Evolutionary conservation across 2,888 invertebrate species (phyloP), one percentile per base, ranked within the genome.

Genomic region (Dioctria rufipes): DNA sequence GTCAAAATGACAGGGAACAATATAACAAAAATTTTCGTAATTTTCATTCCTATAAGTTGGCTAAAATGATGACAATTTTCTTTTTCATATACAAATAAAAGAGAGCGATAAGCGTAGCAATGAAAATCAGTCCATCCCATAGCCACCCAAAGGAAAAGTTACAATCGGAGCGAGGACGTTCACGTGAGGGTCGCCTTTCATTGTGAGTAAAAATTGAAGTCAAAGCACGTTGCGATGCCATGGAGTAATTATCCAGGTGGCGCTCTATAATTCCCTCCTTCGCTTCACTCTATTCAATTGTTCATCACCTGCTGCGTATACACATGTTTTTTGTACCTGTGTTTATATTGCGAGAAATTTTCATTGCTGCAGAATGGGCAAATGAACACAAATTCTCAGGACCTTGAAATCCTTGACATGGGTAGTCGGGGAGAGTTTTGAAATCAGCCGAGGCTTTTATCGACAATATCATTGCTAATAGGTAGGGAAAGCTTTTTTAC

Each of bases 161-260:
- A 66, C n/a, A 66, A 42, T 39, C 11, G 43, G 65, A 78, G 54
- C 39, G 66, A 49, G 49, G 58, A 66, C 58, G 5, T 66, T 66
- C 78, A 66, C 78, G 66, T 66, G 78, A 66, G 66, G 78, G 78
- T 78, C 66, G 60, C 49, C 78, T 13, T 66, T 66, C 8, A 46
- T 43, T 58, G 51, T 54, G 51, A 66, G 66, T 25, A 54, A 42
- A 66, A 54, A 66, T 78, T 78, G 54, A 65, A 78, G 51, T 78
- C 66, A 78, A 78, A 78, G 78, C 78, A 78, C 78, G 78, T 78
- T 78, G 78, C 42, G 40, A n/a, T 66, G 66, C 51, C 42, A 49
- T 54, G 40, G 51, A 66, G 63, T 39, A 78, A 37, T 66, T 66
- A 63, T 58, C 60, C 40, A 43, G 73, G 73, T 43, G 8, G 3